phyloP scores from a whole-genome alignment of 2,888 invertebrate genomes.

The Athetis lepigone region DNA sequence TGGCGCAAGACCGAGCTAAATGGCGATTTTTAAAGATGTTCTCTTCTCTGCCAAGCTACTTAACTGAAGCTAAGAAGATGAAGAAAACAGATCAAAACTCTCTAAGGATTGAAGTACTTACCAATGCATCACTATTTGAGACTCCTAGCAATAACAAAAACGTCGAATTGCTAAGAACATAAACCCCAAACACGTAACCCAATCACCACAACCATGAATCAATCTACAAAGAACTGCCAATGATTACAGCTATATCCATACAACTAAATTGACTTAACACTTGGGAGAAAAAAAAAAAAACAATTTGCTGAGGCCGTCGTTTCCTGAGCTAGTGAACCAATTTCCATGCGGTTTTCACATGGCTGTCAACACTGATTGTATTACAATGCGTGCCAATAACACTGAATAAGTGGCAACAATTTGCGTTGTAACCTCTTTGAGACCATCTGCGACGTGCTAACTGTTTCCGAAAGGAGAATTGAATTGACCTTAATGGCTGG shows the following conservation, averaged over 20 bases:
- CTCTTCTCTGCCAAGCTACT: too few relatives aligned
- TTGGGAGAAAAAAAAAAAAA: conserved; percentile 29
- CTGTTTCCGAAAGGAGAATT: conserved; percentile 28
- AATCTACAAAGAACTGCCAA: conserved; percentile 7
- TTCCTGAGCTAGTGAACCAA: conserved; percentile 52
- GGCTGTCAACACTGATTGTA: conserved; percentile 47
- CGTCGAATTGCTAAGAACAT: neutral
- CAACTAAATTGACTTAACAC: conserved; percentile 24
- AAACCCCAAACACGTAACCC: neutral
- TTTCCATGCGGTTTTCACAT: conserved; percentile 63
- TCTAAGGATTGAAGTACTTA: too few relatives aligned
- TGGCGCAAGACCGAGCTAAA: too few relatives aligned
- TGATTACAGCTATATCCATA: conserved; percentile 30
- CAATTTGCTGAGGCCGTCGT: conserved; percentile 32
- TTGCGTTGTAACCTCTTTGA: conserved; percentile 12
- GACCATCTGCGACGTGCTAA: conserved; percentile 41
- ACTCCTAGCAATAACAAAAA: neutral
- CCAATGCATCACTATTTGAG: too few relatives aligned
- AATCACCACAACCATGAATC: neutral
- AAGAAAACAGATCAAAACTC: too few relatives aligned
- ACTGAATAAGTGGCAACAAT: conserved; percentile 32
- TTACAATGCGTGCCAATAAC: conserved; percentile 50
- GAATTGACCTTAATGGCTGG: conserved; percentile 16
- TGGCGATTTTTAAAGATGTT: too few relatives aligned
- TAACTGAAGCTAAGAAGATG: too few relatives aligned